Base-by-base conservation (phyloP, 2,113 vertebrate species). In the Atherinomorus stipes region DNA sequence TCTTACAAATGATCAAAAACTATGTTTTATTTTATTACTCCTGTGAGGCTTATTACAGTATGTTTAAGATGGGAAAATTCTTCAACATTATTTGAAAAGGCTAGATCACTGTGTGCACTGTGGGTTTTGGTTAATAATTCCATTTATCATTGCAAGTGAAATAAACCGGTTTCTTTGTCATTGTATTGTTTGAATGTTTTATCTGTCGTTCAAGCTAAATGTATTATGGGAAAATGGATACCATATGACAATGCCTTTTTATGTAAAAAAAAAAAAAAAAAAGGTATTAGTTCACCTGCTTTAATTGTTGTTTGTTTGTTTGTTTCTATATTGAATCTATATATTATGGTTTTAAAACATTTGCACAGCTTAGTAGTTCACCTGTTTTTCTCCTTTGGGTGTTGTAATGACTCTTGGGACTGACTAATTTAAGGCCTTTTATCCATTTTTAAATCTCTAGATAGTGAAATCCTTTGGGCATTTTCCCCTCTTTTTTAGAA, bases 391-490 rank as follows among this genome's bases (percentile, higher is more conserved):
- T 58, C 57, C 52, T 64, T 10, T n/a, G 59, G 47, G 54, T 76
- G 50, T 42, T 74, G 45, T 13, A 38, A 22, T 42, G 4, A 56
- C 71, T 49, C 19, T 11, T 42, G 66, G 28, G 53, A 71, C 51
- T 45, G 44, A 53, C 61, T 82, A 52, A 69, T 73, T 76, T 61
- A 64, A 77, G 64, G 19, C 64, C 40, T 79, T 19, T 64, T 57
- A 74, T 75, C 50, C 45, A 26, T 45, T 72, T 69, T 42, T 16
- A 78, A 54, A 4, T 70, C 76, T 76, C 62, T 63, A 53, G 80
- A 69, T 50, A 64, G 13, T 64, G 66, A 68, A 77, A 53, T 64
- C 71, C 74, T 54, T 44, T 65, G 12, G 51, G 75, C 40, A 42
- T 53, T 70, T 56, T 31, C 2, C 26, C n/a, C 38, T 57, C 18